These are phyloP conservation scores for Enteromius anoplus DNA, from an alignment of 2,797 vertebrate species.

Conservation along the genomic window DNA sequence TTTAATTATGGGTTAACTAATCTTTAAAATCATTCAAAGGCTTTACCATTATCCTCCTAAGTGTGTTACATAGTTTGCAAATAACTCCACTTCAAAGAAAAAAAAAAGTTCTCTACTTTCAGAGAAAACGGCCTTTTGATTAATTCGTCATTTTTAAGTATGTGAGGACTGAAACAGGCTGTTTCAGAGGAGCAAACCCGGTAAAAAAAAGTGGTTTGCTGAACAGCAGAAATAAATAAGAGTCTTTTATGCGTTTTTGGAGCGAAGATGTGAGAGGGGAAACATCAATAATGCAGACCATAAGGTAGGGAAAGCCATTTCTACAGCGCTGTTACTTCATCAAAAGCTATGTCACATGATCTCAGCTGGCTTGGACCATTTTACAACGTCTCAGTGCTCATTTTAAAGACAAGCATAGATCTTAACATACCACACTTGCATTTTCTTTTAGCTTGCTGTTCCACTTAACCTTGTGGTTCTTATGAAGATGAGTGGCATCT, in stretches of 20 bases:
- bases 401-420: constrained; percentile 27
- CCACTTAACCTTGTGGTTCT: constrained; percentile 44
- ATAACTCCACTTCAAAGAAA: not conserved
- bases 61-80: not conserved
- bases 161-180: not conserved
- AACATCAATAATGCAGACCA: constrained; percentile 56
- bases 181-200: constrained; percentile 22
- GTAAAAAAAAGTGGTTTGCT: constrained; percentile 23
- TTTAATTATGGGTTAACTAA: not conserved
- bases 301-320: constrained; percentile 53
- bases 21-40: not conserved
- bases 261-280: constrained; percentile 27
- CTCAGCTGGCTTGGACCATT: constrained; percentile 38
- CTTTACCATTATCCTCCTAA: constrained; percentile 1
- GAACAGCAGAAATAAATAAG: constrained; percentile 51
- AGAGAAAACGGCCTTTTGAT: constrained; percentile 31
- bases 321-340: constrained; percentile 42
- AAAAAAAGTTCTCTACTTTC: not conserved
- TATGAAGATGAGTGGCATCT: constrained; percentile 59
- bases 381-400: constrained; percentile 23
- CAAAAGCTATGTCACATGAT: constrained; percentile 41
- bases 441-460: constrained; percentile 51
- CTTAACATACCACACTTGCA: constrained; percentile 50
- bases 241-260: constrained; percentile 43
- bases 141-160: constrained; percentile 28